Evolutionary conservation across 2,797 vertebrate genomes (phyloP).

Genomic region (Enteromius radiatus): DNA sequence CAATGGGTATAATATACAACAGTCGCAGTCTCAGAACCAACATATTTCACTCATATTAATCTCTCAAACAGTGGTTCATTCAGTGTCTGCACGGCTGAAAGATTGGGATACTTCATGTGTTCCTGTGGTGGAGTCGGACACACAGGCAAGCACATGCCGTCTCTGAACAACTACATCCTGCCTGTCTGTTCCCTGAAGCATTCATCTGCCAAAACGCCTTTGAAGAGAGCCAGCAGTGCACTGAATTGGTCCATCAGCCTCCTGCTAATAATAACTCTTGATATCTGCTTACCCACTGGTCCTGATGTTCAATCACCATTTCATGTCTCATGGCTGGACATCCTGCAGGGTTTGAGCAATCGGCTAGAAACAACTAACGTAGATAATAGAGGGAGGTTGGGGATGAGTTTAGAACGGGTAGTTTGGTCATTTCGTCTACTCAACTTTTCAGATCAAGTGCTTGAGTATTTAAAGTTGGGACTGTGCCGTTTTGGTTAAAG

Average conservation of each 20-base stretch:
- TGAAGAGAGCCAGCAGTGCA: conserved; percentile 75
- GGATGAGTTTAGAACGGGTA: background rate
- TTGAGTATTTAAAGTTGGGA: background rate
- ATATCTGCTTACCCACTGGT: conserved; percentile 54
- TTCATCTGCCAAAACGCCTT: conserved; percentile 77
- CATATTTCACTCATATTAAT: conserved; percentile 25
- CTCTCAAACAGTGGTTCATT: conserved; percentile 28
- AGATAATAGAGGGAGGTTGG: background rate
- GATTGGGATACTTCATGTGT: conserved; percentile 58
- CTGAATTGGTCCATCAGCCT: conserved; percentile 76
- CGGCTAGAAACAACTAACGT: background rate
- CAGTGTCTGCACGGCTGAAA: conserved; percentile 57
- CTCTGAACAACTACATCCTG: conserved; percentile 64
- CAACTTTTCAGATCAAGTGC: background rate
- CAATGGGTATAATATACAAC: conserved; percentile 57
- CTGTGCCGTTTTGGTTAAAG: background rate
- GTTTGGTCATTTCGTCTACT: background rate
- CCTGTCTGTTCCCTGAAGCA: conserved; percentile 74
- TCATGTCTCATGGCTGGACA: conserved; percentile 15
- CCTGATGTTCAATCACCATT: conserved; percentile 18
- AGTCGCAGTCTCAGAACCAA: conserved; percentile 60
- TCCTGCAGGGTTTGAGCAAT: conserved; percentile 4
- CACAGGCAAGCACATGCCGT: conserved; percentile 13
- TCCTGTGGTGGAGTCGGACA: conserved; percentile 49
- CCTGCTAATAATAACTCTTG: conserved; percentile 64